Percentiles rank a stretch among this genome's conserved stretches.
phyloP scores from a whole-genome alignment of 1,140 invertebrate genomes.

The Leptinotarsa undecemlineata region DNA sequence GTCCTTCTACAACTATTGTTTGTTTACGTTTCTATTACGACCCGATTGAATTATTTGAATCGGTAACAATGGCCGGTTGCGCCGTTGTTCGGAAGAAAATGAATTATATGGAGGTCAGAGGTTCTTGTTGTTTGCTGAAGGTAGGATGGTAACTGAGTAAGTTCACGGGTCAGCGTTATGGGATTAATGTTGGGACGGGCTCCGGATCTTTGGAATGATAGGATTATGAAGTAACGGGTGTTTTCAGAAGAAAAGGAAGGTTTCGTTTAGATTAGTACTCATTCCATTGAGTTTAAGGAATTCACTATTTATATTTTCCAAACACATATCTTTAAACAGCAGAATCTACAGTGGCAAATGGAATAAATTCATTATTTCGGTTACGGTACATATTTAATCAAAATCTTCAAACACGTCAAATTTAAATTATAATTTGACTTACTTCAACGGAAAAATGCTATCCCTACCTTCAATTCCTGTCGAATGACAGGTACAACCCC shows the following conservation, averaged over 20 bases:
- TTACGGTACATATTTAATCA: too few species aligned
- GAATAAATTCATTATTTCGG: too few species aligned
- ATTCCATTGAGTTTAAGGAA: neutral
- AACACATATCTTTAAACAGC: too few species aligned
- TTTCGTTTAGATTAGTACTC: neutral
- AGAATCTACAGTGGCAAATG: too few species aligned
- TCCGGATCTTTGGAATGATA: conserved; percentile 1
- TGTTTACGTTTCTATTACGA: conserved; percentile 16
- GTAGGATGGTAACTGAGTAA: conserved; percentile 10
- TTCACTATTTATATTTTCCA: too few species aligned
- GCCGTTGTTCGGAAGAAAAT: conserved; percentile 4
- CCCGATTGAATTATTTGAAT: conserved; percentile 9
- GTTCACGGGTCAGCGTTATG: neutral
- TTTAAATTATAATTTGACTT: too few species aligned
- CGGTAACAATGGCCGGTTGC: conserved; percentile 14
- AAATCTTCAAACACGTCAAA: too few species aligned
- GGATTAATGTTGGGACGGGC: neutral
- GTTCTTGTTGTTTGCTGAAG: conserved; percentile 8
- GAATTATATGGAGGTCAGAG: conserved; percentile 18
- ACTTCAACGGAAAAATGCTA: too few species aligned
- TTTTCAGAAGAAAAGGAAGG: neutral
- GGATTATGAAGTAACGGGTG: conserved; percentile 1
- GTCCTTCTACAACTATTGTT: conserved; percentile 12
- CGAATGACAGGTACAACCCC: too few species aligned
- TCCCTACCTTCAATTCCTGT: too few species aligned